A percentile compares a stretch with the other conserved stretches of the same genome.
Evolutionary conservation across 2,113 vertebrate genomes (phyloP).

Genomic region (Lates calcarifer): DNA sequence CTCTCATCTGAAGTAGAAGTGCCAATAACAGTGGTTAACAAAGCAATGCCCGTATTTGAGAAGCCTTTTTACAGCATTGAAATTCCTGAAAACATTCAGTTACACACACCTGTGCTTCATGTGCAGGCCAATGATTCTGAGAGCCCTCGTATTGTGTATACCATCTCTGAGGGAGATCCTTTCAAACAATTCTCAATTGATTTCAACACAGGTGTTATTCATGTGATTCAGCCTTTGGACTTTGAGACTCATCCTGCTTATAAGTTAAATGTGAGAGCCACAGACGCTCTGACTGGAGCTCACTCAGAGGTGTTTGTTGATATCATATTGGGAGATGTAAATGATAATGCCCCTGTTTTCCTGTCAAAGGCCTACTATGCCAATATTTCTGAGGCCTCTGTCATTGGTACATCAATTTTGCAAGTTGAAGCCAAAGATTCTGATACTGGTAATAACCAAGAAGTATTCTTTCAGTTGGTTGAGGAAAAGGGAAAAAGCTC

Average conservation of each 20-base stretch:
- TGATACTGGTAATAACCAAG: conserved; percentile 91
- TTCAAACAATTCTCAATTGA: conserved; percentile 94
- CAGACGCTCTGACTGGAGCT: conserved; percentile 92
- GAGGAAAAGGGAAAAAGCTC: conserved; percentile 87
- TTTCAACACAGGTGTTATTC: conserved; percentile 96
- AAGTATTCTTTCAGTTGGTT: conserved; percentile 91
- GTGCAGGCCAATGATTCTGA: conserved; percentile 95
- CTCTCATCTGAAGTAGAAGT: conserved; percentile 90
- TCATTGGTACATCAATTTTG: conserved; percentile 89
- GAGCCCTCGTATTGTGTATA: conserved; percentile 95
- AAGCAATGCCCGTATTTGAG: conserved; percentile 96
- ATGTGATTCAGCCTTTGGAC: conserved; percentile 90
- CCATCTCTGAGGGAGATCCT: conserved; percentile 94
- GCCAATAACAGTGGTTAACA: conserved; percentile 93
- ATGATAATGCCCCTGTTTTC: conserved; percentile 94
- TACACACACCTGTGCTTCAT: conserved; percentile 93
- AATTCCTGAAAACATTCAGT: conserved; percentile 92
- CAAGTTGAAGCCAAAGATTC: conserved; percentile 90
- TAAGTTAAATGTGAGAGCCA: conserved; percentile 92
- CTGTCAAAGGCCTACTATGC: conserved; percentile 84
- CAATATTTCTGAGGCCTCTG: conserved; percentile 93
- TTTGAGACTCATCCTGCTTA: conserved; percentile 97
- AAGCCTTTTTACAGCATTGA: conserved; percentile 96
- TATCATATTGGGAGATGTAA: conserved; percentile 93
- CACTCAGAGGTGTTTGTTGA: conserved; percentile 96